A percentile compares a stretch with the other conserved stretches of the same genome.
These are phyloP conservation scores for Syncerus caffer DNA, from an alignment of 2,797 vertebrate genomes.

Conservation along the genomic window DNA sequence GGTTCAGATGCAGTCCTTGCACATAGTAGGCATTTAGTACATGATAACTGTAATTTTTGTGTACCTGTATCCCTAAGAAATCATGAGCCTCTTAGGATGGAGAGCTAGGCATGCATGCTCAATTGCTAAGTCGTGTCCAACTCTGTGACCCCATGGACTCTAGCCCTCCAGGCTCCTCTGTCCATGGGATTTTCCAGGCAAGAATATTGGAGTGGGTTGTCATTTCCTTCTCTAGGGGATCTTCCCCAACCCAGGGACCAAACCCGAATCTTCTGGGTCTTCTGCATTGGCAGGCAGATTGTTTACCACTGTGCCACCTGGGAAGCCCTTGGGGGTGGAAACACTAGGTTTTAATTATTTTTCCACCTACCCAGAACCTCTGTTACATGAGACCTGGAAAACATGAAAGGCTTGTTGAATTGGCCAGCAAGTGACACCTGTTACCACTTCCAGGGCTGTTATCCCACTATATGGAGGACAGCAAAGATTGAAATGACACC, in stretches of 20 bases:
- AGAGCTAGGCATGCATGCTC: neutral
- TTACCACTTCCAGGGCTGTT: neutral
- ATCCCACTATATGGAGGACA: neutral
- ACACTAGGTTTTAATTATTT: neutral
- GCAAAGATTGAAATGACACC: neutral
- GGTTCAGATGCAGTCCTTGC: neutral
- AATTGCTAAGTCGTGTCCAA: neutral
- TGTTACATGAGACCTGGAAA: neutral
- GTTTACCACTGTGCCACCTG: neutral
- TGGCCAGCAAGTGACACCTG: neutral
- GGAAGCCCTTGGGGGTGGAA: neutral
- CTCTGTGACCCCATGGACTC: neutral
- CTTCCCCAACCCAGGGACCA: neutral
- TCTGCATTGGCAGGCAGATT: neutral
- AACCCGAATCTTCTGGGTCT: neutral
- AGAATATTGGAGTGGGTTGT: neutral
- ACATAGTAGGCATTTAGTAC: conserved; percentile 3
- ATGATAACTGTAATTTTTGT: neutral
- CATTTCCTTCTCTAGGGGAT: neutral
- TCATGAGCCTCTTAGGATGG: neutral
- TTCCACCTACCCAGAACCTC: neutral
- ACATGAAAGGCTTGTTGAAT: neutral
- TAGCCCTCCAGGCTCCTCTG: neutral
- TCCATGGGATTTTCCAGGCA: neutral
- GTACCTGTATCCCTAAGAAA: neutral